Evolutionary conservation across 1,140 invertebrate genomes (phyloP).

Genomic region (Ceratosolen fusciceps): DNA sequence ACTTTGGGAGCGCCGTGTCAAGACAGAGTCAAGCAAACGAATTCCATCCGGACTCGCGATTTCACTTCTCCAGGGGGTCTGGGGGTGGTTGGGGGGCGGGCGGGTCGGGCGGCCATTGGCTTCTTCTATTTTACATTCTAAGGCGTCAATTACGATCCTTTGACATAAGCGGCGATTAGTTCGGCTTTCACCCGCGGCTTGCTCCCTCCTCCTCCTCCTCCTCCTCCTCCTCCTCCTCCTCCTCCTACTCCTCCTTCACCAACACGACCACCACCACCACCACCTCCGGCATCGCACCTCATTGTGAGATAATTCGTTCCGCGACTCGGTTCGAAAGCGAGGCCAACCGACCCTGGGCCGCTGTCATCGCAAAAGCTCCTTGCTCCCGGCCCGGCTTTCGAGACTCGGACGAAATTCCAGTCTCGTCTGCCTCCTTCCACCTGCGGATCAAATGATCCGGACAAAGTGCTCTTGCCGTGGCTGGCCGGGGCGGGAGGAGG

Average conservation of each 20-base stretch:
- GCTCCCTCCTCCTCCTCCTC: no score
- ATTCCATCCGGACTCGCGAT: neutral
- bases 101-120: no score
- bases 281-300: neutral
- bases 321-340: neutral
- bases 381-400: neutral
- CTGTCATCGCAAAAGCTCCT: neutral
- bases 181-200: no score
- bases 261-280: no score
- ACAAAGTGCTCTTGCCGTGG: no score
- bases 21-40: neutral
- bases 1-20: neutral
- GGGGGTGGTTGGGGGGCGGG: no score
- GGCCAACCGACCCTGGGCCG: neutral
- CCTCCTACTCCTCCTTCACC: no score
- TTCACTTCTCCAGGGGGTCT: neutral
- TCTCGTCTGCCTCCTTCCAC: neutral
- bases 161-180: neutral
- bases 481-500: no score
- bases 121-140: neutral
- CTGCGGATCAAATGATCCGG: neutral
- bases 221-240: no score
- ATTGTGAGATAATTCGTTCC: constrained; percentile 16
- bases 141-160: neutral
- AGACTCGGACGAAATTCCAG: no score